Conservation (phyloP, 1,140 invertebrate genomes). For the Scylla paramamosain region DNA sequence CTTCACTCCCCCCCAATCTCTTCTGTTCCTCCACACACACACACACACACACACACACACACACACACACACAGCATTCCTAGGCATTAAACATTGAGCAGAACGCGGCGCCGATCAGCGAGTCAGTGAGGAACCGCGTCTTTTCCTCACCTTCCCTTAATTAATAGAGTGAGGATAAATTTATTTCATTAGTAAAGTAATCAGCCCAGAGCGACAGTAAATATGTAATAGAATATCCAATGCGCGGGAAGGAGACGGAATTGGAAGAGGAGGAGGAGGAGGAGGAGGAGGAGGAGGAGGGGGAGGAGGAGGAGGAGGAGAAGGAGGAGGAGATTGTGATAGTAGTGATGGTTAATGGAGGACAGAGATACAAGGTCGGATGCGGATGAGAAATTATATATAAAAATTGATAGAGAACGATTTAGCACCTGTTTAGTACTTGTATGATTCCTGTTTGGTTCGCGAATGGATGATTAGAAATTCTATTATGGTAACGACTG, state of each 20-base stretch:
- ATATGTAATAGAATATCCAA: slow-evolving; percentile 58
- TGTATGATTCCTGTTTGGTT: too few relatives aligned
- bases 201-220: slow-evolving; percentile 63
- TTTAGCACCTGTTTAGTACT: too few relatives aligned
- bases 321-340: not conserved
- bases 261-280: not conserved
- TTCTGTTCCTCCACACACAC: too few relatives aligned
- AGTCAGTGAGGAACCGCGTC: not conserved
- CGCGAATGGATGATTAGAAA: too few relatives aligned
- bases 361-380: not conserved
- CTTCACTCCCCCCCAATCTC: too few relatives aligned
- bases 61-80: not conserved
- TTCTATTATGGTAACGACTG: too few relatives aligned
- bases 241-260: not conserved
- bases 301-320: not conserved
- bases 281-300: not conserved
- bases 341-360: not conserved
- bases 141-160: slow-evolving; percentile 57
- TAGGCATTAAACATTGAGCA: slow-evolving; percentile 1
- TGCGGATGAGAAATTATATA: not conserved
- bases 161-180: slow-evolving; percentile 71
- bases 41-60: not conserved
- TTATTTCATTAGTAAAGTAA: slow-evolving; percentile 67
- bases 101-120: slow-evolving; percentile 40
- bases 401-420: too few relatives aligned